Percentiles rank a stretch among this genome's conserved stretches.
Evolutionary conservation across 1,140 invertebrate genomes (phyloP).

Genomic region (Drosophila suzukii): DNA sequence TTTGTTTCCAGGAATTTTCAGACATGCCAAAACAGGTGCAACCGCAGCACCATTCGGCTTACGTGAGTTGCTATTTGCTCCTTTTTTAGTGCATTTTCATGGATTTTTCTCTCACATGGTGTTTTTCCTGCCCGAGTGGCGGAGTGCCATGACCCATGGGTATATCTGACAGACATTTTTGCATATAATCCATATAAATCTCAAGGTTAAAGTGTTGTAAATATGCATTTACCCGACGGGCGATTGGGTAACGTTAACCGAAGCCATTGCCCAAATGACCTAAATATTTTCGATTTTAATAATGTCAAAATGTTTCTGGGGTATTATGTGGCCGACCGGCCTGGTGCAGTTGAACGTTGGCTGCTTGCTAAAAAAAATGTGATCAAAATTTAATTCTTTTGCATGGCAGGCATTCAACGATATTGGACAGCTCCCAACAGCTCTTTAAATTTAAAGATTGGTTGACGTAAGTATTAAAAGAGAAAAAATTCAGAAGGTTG

Average conservation of each 20-base stretch:
- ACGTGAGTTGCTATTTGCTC: slow-evolving; percentile 60
- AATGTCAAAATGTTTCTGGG: slow-evolving; percentile 52
- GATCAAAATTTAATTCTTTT: neutral
- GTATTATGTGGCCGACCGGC: slow-evolving; percentile 19
- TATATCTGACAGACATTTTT: slow-evolving; percentile 48
- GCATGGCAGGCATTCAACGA: slow-evolving; percentile 1
- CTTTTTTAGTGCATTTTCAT: slow-evolving; percentile 69
- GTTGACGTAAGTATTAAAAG: too few species aligned
- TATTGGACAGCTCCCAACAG: neutral
- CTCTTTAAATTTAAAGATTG: neutral
- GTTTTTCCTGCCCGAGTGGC: slow-evolving; percentile 4
- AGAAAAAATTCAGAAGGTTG: too few species aligned
- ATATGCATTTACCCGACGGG: slow-evolving; percentile 63
- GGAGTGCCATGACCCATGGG: slow-evolving; percentile 26
- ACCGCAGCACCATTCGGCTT: slow-evolving; percentile 66
- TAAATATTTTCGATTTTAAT: slow-evolving; percentile 65
- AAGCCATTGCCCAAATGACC: slow-evolving; percentile 46
- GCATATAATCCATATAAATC: slow-evolving; percentile 68
- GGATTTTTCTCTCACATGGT: slow-evolving; percentile 25
- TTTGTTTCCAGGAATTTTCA: slow-evolving; percentile 82
- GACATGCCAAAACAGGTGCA: slow-evolving; percentile 80
- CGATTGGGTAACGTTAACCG: slow-evolving; percentile 43
- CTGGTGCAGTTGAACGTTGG: slow-evolving; percentile 11
- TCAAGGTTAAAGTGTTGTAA: slow-evolving; percentile 75
- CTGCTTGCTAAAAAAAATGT: slow-evolving; percentile 16